phyloP scores from a whole-genome alignment of 2,888 invertebrate species.

The Anthophora plumipes region DNA sequence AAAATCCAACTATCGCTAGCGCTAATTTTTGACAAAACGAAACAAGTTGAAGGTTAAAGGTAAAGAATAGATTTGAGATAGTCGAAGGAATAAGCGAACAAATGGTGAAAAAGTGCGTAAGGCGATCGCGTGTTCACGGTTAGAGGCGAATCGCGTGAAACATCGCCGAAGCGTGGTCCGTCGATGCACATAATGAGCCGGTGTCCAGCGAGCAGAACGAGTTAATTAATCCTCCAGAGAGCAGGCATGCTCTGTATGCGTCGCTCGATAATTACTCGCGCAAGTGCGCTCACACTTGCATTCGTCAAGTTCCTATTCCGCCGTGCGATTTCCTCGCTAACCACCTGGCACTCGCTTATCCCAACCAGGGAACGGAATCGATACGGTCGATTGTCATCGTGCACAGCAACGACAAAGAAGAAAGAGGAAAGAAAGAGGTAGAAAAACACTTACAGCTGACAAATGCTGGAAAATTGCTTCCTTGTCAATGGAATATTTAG shows the following conservation, averaged over 20 bases:
- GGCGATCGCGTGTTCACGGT: neutral
- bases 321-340: slow-evolving; percentile 50
- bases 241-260: slow-evolving; percentile 65
- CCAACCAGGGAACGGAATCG: slow-evolving; percentile 21
- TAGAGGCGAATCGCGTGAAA: slow-evolving; percentile 7
- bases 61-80: too few relatives aligned
- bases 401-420: neutral
- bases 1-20: too few relatives aligned
- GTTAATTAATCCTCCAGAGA: slow-evolving; percentile 79
- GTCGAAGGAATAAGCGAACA: neutral
- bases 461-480: neutral
- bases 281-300: slow-evolving; percentile 69
- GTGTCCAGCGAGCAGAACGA: slow-evolving; percentile 77
- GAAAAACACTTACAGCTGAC: neutral
- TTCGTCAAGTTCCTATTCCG: slow-evolving; percentile 31
- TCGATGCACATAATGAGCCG: slow-evolving; percentile 74
- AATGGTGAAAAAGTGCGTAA: slow-evolving; percentile 4
- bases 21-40: too few relatives aligned
- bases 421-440: neutral
- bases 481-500: too few relatives aligned
- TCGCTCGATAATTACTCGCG: slow-evolving; percentile 76
- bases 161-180: slow-evolving; percentile 47
- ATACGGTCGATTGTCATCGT: slow-evolving; percentile 14
- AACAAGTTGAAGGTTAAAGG: too few relatives aligned
- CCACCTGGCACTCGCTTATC: slow-evolving; percentile 35